phyloP scores from a whole-genome alignment of 1,140 invertebrate genomes.

The Pogonomyrmex californicus region DNA sequence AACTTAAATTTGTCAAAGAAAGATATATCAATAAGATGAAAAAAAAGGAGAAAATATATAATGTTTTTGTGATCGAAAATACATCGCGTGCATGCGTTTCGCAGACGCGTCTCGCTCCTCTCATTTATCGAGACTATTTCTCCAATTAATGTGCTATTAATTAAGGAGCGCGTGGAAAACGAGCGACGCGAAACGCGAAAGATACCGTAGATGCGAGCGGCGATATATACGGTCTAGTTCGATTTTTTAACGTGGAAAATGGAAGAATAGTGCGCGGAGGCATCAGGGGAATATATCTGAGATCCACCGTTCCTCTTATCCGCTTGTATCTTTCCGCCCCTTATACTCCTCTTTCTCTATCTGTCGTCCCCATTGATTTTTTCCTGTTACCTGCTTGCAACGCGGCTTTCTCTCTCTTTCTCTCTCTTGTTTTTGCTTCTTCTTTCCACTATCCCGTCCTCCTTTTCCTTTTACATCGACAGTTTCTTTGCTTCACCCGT shows the following conservation, averaged over 20 bases:
- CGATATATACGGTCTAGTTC: constrained; percentile 35
- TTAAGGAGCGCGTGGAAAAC: constrained; percentile 12
- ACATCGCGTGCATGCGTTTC: neutral
- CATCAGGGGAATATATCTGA: constrained; percentile 8
- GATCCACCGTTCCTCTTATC: constrained; percentile 45
- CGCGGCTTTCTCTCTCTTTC: constrained; percentile 27
- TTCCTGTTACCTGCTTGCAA: constrained; percentile 66
- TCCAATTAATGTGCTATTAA: constrained; percentile 33
- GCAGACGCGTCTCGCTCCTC: neutral
- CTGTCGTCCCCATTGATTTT: constrained; percentile 62
- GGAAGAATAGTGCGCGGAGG: neutral
- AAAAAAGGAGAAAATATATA: neutral
- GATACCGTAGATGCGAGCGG: constrained; percentile 13
- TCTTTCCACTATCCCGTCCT: constrained; percentile 54
- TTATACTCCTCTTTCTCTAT: constrained; percentile 15
- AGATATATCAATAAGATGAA: too few species aligned
- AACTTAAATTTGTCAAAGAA: neutral
- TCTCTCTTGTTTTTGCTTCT: neutral
- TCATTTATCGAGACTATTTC: constrained; percentile 2
- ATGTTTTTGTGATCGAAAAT: neutral
- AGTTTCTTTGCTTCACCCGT: constrained; percentile 78
- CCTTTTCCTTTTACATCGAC: constrained; percentile 70
- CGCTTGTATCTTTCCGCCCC: constrained; percentile 33
- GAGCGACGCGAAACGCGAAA: constrained; percentile 16
- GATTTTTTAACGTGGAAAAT: constrained; percentile 47